phyloP scores from a whole-genome alignment of 2,797 vertebrate genomes.

The Sternotherus odoratus region DNA sequence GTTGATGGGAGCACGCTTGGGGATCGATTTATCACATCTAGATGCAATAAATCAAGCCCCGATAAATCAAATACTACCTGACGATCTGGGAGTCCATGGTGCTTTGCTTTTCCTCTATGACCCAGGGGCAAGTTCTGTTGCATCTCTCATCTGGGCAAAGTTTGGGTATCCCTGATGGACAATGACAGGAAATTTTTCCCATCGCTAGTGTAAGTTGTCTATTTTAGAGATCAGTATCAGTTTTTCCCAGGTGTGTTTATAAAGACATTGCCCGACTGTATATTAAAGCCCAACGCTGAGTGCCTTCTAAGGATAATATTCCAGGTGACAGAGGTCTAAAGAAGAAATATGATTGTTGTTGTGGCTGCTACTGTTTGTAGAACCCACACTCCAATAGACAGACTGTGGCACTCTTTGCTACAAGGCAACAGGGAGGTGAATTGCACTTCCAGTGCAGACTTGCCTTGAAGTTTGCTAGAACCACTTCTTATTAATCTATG shows the following conservation, averaged over 20 bases:
- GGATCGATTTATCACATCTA: no score
- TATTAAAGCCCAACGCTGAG: background rate
- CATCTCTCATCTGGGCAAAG: background rate
- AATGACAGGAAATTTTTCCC: background rate
- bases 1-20: no score
- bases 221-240: background rate
- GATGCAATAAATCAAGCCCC: no score
- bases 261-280: accelerated
- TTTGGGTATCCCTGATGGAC: background rate
- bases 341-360: conserved; percentile 14
- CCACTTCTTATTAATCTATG: conserved; percentile 78
- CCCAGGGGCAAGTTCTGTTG: background rate
- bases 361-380: background rate
- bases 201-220: background rate
- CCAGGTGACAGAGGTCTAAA: background rate
- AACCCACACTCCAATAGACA: conserved; percentile 49
- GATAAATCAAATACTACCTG: no score
- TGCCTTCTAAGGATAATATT: background rate
- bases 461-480: conserved; percentile 70
- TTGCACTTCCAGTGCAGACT: conserved; percentile 77
- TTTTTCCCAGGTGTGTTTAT: background rate
- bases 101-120: background rate
- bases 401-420: conserved; percentile 62
- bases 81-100: no score
- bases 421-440: conserved; percentile 59